Conservation (phyloP, 2,888 invertebrate species). For the Microdon myrmicae region DNA sequence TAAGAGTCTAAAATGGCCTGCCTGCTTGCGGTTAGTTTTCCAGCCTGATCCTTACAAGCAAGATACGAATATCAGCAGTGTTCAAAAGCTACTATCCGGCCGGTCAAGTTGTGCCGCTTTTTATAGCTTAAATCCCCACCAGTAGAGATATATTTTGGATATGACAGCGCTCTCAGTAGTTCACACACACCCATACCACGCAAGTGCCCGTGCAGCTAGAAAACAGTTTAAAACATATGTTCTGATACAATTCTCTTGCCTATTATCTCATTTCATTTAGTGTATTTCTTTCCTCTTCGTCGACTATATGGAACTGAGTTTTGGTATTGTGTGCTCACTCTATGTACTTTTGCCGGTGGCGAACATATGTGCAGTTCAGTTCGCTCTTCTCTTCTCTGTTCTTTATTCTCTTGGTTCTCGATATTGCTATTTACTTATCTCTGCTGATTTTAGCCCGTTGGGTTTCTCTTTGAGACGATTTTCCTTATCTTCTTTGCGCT, state of each 20-base stretch:
- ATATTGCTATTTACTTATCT: too few species aligned
- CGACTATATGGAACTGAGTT: neutral
- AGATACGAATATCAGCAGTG: constrained; percentile 60
- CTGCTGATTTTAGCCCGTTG: too few species aligned
- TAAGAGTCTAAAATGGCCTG: constrained; percentile 25
- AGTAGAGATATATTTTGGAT: constrained; percentile 16
- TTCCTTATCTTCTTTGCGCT: constrained; percentile 13
- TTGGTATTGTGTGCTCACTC: neutral
- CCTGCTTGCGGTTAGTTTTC: constrained; percentile 44
- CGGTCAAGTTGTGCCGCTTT: constrained; percentile 61
- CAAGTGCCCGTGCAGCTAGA: constrained; percentile 9
- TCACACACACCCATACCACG: constrained; percentile 14
- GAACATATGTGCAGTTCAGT: constrained; percentile 10
- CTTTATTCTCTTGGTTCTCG: constrained; percentile 23
- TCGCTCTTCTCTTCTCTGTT: constrained; percentile 6
- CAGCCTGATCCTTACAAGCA: constrained; percentile 46
- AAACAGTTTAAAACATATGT: constrained; percentile 39
- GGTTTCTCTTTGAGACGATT: constrained; percentile 43
- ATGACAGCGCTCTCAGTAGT: constrained; percentile 22
- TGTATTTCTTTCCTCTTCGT: constrained; percentile 2
- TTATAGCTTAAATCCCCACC: constrained; percentile 46
- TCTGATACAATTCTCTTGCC: constrained; percentile 34
- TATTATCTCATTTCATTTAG: constrained; percentile 2
- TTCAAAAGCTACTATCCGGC: constrained; percentile 67
- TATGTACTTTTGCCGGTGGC: constrained; percentile 21